Conservation (phyloP, 1,140 invertebrate species). For the Babylonia areolata region DNA sequence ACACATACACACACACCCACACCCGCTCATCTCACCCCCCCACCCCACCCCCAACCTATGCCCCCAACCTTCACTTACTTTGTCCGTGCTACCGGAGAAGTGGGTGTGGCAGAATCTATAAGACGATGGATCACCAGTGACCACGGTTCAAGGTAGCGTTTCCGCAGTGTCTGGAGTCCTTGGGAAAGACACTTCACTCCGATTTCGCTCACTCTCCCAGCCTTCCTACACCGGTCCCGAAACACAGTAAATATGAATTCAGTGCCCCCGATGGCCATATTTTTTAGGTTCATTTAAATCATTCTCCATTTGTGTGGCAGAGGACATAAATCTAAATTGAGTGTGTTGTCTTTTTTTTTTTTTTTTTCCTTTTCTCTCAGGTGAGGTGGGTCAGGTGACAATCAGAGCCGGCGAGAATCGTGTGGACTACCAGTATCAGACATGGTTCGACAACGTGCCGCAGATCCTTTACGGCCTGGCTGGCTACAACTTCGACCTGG, state of each 20-base stretch:
- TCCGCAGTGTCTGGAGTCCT: too few relatives aligned
- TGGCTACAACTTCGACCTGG: background rate
- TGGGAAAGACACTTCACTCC: too few relatives aligned
- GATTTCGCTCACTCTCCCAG: too few relatives aligned
- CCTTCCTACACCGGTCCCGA: too few relatives aligned
- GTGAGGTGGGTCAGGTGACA: background rate
- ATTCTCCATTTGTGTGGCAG: too few relatives aligned
- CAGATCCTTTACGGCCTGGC: background rate
- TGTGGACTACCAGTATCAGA: background rate
- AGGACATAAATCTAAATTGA: too few relatives aligned
- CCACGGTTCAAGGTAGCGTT: too few relatives aligned
- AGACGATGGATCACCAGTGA: background rate
- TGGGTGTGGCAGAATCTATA: background rate
- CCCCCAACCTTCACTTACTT: background rate
- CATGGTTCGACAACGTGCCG: background rate
- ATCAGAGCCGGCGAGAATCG: background rate
- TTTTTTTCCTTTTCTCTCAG: background rate
- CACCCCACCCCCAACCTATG: background rate
- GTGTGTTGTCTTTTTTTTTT: too few relatives aligned
- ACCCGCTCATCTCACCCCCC: background rate
- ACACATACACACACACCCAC: too few relatives aligned
- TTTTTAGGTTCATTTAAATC: too few relatives aligned
- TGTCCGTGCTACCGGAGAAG: background rate
- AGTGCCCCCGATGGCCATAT: too few relatives aligned
- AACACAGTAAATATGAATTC: too few relatives aligned